Evolutionary conservation across 1,140 invertebrate species (phyloP), one percentile per base, ranked within the genome.

Genomic region (Pogonomyrmex barbatus): DNA sequence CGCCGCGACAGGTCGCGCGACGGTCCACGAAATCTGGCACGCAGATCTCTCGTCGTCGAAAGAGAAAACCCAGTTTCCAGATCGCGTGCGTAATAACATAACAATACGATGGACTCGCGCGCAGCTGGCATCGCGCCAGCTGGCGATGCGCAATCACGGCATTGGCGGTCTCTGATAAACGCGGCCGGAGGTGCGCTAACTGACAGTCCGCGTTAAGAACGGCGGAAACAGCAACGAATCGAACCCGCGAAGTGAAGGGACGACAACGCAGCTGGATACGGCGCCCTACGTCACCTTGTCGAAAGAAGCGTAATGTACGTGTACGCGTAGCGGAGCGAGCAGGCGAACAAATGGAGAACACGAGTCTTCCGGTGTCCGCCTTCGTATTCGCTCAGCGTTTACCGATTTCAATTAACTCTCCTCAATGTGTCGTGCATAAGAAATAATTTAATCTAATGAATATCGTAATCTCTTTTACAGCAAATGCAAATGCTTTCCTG

Each of bases 131-230:
- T 39, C 47, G 60, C 24, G 24, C 88, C 88, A 89, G 88, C 88
- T 90, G 88, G 88, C 65, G 39, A 70, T 73, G 63, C 76, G 68
- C 68, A 83, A 75, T 75, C 76, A 86, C 88, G 76, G 67, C 70
- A 47, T 42, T 42, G 52, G 54, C 33, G 30, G 8, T 12, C 42
- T 12, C 42, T 42, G 65, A 76, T 81, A 68, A 42, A 68, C 33
- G 24, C 24, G 10, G 47, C 10, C n/a, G 45, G 12, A 24, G n/a
- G 39, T n/a, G 52, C 24, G 54, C 84, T 92, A 92, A 92, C 86
- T 89, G 92, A 92, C 92, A 90, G 91, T 24, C 78, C 89, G 90
- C 86, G 89, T 92, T 92, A 92, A 92, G 24, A 24, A 24, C 24
- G 24, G 87, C 83, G 91, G 87, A 91, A 24, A 89, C 88, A 90